Conservation (phyloP, 92 coral and sea anemone species). For the Galaxea fascicularis region DNA sequence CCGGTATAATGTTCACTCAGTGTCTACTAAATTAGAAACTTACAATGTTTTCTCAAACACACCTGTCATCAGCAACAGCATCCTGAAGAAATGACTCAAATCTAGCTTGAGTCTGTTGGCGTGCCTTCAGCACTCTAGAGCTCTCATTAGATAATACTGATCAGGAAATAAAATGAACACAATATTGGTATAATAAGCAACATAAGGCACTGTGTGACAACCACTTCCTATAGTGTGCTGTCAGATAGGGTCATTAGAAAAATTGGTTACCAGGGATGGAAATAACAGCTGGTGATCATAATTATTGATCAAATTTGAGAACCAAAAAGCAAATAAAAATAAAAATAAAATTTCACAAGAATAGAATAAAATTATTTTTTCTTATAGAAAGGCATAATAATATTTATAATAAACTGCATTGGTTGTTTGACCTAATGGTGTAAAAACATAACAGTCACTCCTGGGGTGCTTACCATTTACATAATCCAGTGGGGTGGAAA, state of each 20-base stretch:
- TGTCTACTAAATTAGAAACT: neutral
- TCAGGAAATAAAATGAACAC: neutral
- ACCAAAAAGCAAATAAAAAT: too few species aligned
- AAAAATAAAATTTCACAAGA: too few species aligned
- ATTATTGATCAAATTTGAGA: too few species aligned
- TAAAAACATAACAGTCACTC: too few species aligned
- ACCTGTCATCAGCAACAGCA: slow-evolving; percentile 85
- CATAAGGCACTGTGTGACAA: neutral
- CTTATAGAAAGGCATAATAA: neutral
- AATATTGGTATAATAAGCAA: neutral
- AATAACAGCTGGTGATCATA: too few species aligned
- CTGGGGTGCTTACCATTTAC: too few species aligned
- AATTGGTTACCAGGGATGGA: too few species aligned
- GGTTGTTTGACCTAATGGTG: too few species aligned
- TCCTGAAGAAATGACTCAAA: slow-evolving; percentile 92
- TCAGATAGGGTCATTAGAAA: neutral
- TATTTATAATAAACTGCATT: too few species aligned
- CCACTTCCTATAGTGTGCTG: neutral
- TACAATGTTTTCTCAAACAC: neutral
- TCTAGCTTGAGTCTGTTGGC: slow-evolving; percentile 83
- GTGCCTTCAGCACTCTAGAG: slow-evolving; percentile 72
- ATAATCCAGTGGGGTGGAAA: too few species aligned
- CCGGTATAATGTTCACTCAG: too few species aligned
- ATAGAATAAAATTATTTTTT: too few species aligned
- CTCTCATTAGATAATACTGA: slow-evolving; percentile 73